Evolutionary conservation across 1,140 invertebrate species (phyloP).

Genomic region (Andrena cerasifolii): DNA sequence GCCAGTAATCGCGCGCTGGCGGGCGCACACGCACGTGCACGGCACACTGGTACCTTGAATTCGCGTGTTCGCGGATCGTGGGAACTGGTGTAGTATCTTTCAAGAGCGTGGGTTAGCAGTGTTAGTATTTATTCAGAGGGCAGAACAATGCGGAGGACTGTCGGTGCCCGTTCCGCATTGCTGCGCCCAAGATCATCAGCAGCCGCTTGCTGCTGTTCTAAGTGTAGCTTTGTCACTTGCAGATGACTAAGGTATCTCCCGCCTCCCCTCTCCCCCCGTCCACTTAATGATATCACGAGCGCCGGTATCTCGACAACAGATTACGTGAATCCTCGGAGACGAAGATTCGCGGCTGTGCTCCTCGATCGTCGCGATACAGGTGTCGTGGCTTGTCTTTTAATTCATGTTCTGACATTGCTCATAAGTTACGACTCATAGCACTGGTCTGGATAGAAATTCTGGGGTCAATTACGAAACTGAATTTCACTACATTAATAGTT

Average conservation of each 20-base stretch:
- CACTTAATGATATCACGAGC: constrained; percentile 25
- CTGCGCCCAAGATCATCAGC: constrained; percentile 73
- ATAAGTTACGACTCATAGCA: too few relatives aligned
- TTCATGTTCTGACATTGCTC: too few relatives aligned
- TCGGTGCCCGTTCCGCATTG: constrained; percentile 75
- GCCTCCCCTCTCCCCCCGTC: not conserved
- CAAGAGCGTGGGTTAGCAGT: constrained; percentile 74
- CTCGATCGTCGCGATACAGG: not conserved
- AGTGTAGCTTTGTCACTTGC: constrained; percentile 48
- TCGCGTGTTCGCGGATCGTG: constrained; percentile 76
- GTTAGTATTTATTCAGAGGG: constrained; percentile 75
- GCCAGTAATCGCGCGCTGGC: constrained; percentile 51
- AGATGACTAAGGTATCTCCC: constrained; percentile 38
- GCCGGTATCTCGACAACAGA: constrained; percentile 3
- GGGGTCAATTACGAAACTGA: too few relatives aligned
- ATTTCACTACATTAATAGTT: too few relatives aligned
- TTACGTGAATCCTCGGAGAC: constrained; percentile 24
- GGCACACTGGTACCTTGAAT: constrained; percentile 72
- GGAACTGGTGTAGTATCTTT: constrained; percentile 77
- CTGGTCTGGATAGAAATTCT: too few relatives aligned
- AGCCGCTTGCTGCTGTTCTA: constrained; percentile 67
- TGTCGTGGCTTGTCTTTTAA: too few relatives aligned
- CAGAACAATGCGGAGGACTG: constrained; percentile 75
- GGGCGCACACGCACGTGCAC: constrained; percentile 29
- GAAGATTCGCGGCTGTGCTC: not conserved